Evolutionary conservation across 2,113 vertebrate genomes (phyloP).

Genomic region (Passer domesticus): DNA sequence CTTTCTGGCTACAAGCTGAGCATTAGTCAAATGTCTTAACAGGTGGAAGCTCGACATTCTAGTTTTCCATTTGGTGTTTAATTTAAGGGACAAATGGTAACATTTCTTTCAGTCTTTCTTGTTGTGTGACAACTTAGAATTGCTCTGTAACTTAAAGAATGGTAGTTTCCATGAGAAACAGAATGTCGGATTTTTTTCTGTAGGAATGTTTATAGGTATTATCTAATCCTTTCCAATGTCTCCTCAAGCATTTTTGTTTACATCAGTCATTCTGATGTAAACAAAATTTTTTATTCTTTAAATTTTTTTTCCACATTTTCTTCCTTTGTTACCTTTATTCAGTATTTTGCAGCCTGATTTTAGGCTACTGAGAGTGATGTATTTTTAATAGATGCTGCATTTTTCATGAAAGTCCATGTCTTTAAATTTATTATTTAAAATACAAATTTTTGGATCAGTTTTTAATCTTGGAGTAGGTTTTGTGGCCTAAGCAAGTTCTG

Average conservation of each 20-base stretch:
- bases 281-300: neutral
- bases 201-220: neutral
- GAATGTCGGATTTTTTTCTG: neutral
- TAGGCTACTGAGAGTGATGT: neutral
- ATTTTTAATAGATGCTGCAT: neutral
- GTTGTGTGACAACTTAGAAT: neutral
- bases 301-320: neutral
- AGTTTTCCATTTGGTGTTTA: neutral
- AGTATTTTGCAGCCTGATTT: neutral
- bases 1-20: neutral
- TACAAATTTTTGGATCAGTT: neutral
- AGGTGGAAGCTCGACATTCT: neutral
- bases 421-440: neutral
- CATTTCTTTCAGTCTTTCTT: neutral
- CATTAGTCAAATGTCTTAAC: neutral
- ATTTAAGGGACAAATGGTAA: neutral
- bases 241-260: neutral
- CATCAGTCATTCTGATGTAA: neutral
- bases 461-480: neutral
- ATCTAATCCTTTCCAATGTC: neutral
- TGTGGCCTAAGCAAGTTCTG: neutral
- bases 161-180: neutral
- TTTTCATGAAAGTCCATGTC: neutral
- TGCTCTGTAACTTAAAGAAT: neutral
- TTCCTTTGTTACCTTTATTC: neutral